These are phyloP conservation scores for Thera britannica DNA, from an alignment of 2,888 invertebrate genomes.

Conservation along the genomic window DNA sequence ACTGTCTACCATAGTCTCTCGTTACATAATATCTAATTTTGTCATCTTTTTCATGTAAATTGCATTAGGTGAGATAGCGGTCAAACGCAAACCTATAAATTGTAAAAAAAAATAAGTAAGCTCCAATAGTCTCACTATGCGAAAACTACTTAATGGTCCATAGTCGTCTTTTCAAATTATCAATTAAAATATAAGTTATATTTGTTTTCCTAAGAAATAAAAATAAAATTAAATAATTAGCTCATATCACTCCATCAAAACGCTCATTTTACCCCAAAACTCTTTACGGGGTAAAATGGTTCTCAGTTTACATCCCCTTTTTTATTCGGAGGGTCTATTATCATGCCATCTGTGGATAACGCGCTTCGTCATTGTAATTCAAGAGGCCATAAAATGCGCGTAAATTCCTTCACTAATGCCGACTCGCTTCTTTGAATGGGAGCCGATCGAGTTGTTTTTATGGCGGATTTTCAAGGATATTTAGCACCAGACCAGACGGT, in stretches of 20 bases:
- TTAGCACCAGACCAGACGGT: neutral
- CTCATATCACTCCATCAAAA: slow-evolving; percentile 22
- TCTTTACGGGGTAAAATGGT: slow-evolving; percentile 27
- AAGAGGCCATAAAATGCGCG: slow-evolving; percentile 42
- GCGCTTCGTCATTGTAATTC: slow-evolving; percentile 43
- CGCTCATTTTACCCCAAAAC: slow-evolving; percentile 24
- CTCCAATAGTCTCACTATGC: too few species aligned
- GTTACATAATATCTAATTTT: too few species aligned
- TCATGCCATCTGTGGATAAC: slow-evolving; percentile 45
- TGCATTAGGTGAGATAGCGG: too few species aligned
- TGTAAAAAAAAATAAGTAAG: too few species aligned
- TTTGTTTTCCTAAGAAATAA: neutral
- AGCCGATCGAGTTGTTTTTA: slow-evolving; percentile 38
- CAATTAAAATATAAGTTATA: too few species aligned
- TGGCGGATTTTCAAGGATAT: slow-evolving; percentile 28
- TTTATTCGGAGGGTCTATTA: slow-evolving; percentile 40
- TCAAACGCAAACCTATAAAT: too few species aligned
- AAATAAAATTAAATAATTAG: slow-evolving; percentile 26
- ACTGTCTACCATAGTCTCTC: too few species aligned
- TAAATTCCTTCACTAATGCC: slow-evolving; percentile 42
- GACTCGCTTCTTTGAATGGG: slow-evolving; percentile 39
- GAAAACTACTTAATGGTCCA: too few species aligned
- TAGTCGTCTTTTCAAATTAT: too few species aligned
- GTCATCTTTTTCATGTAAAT: too few species aligned
- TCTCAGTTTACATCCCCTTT: slow-evolving; percentile 32